Evolutionary conservation across 2,888 invertebrate genomes (phyloP).

Genomic region (Rhimphoctona megacephalus): DNA sequence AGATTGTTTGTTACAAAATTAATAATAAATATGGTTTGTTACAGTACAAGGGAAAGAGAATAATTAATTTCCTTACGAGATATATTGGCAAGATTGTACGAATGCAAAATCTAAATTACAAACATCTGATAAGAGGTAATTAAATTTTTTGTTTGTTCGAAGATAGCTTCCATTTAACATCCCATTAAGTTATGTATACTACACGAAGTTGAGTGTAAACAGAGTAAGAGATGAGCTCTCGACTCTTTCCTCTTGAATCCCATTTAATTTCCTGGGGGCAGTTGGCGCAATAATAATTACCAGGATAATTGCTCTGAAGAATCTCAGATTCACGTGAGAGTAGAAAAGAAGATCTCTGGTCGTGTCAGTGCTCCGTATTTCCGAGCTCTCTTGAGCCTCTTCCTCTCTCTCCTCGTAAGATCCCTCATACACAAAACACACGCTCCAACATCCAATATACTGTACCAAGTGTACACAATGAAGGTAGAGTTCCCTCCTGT

Average conservation of each 20-base stretch:
- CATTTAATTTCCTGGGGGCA: slow-evolving; percentile 69
- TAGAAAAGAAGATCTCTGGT: slow-evolving; percentile 54
- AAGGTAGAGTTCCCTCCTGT: neutral
- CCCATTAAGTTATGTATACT: slow-evolving; percentile 4
- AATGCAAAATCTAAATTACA: neutral
- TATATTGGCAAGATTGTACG: neutral
- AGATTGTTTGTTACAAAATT: no score
- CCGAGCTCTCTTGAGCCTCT: neutral
- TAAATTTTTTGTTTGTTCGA: neutral
- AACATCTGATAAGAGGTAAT: slow-evolving; percentile 2
- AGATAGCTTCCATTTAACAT: slow-evolving; percentile 12
- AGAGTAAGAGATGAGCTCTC: slow-evolving; percentile 14
- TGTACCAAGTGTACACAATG: slow-evolving; percentile 25
- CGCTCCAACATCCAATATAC: slow-evolving; percentile 35
- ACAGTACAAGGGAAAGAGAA: neutral
- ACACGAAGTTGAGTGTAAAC: neutral
- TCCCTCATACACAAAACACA: slow-evolving; percentile 8
- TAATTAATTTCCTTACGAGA: neutral
- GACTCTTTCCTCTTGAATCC: slow-evolving; percentile 43
- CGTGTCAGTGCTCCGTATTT: slow-evolving; percentile 9
- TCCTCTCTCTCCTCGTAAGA: slow-evolving; percentile 11
- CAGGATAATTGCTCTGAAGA: slow-evolving; percentile 71
- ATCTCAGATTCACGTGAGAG: slow-evolving; percentile 71
- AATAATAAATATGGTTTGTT: no score
- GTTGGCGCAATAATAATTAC: slow-evolving; percentile 74